Conservation (phyloP, 2,113 vertebrate genomes). For the Erpornis zantholeuca region DNA sequence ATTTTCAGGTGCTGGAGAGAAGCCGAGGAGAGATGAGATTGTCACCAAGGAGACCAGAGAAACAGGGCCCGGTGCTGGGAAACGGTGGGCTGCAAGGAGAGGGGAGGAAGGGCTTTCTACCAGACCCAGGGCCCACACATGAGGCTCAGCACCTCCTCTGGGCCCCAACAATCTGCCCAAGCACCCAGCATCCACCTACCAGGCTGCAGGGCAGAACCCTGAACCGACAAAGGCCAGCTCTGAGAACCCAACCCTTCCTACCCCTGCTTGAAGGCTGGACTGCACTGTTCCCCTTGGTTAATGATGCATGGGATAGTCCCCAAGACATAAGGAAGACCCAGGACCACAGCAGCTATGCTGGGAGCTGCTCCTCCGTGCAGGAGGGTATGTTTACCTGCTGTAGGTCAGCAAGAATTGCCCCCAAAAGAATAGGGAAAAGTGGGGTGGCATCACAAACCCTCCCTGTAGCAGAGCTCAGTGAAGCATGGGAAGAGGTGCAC, state of each 20-base stretch:
- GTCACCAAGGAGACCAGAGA: slow-evolving; percentile 55
- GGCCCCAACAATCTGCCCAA: too few relatives aligned
- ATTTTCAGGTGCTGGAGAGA: slow-evolving; percentile 63
- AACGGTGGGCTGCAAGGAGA: neutral
- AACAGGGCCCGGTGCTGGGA: neutral
- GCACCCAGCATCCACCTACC: too few relatives aligned
- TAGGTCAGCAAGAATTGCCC: neutral
- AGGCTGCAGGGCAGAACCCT: neutral
- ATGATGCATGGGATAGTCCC: rapidly evolving
- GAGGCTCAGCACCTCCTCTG: neutral
- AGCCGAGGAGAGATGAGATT: slow-evolving; percentile 46
- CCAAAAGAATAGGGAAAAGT: neutral
- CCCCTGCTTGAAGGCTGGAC: neutral
- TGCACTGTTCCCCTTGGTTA: neutral
- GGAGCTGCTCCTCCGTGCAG: neutral
- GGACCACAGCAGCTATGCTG: neutral
- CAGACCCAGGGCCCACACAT: neutral
- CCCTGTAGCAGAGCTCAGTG: neutral
- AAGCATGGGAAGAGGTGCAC: neutral
- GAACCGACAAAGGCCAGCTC: neutral
- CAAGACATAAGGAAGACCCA: neutral
- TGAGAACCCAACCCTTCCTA: neutral
- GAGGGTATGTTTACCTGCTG: neutral
- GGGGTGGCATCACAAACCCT: neutral
- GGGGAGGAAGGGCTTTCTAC: neutral